Base-by-base conservation (phyloP, 2,797 vertebrate species). In the Clamator glandarius region DNA sequence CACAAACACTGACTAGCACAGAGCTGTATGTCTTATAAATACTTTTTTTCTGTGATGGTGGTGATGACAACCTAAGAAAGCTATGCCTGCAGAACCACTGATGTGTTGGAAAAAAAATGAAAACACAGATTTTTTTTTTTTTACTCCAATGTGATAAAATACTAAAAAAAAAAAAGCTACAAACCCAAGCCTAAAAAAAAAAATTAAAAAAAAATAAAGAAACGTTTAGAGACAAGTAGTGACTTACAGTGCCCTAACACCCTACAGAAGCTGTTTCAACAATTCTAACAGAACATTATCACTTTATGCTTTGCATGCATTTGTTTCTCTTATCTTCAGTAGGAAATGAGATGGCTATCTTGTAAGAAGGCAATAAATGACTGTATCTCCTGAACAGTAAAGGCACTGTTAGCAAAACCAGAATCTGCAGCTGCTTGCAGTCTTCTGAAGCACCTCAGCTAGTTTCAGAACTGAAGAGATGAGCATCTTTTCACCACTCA, bases 211-310 rank as follows among this genome's bases (percentile, higher is more conserved):
- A 67, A 14, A 46, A 46, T 21, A 46, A 1, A 39, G 48, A 88
- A 57, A 46, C 11, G 25, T 76, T 81, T 20, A 55, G 5, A 54
- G 20, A 67, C 35, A 81, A 44, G 16, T 4, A 84, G 25, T 19
- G 39, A 62, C 16, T 77, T 26, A 36, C 6, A 84, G 9, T 13
- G 7, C 35, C 5, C 1, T 33, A 72, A 59, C 0, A 0, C 8
- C 3, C 26, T 24, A 86, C 28, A 74, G 39, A 39, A 84, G 18
- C 26, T 29, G 5, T 54, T 75, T 44, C 59, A 54, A 28, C 8
- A 61, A 64, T 13, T 62, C 19, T 11, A 93, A 61, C 3, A 79
- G 42, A 19, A 69, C 33, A 29, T 36, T 29, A 54, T 17, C 23
- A 31, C 29, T 61, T 64, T 16, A 46, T 5, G 21, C 10, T 59